These are phyloP conservation scores for Rotaria socialis DNA, from an alignment of 2,888 invertebrate genomes.

Conservation along the genomic window DNA sequence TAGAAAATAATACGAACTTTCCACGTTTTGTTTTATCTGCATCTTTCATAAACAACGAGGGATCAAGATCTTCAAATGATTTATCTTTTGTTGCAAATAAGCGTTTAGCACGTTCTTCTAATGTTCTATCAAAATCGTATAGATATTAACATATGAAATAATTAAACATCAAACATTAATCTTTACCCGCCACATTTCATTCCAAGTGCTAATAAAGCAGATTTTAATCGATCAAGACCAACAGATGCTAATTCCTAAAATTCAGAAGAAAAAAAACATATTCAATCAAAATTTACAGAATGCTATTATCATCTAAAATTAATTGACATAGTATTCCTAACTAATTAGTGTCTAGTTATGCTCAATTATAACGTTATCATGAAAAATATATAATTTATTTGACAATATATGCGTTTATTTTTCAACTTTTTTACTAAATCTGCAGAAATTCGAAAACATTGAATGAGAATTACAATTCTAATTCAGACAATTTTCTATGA, in stretches of 20 bases:
- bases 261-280: no score
- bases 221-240: conserved; percentile 91
- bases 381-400: no score
- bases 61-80: conserved; percentile 78
- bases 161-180: conserved; percentile 49
- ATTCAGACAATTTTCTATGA: no score
- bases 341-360: no score
- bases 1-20: conserved; percentile 50
- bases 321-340: no score
- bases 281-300: no score
- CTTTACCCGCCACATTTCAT: conserved; percentile 87
- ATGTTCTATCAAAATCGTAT: conserved; percentile 62
- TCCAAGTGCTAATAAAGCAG: conserved; percentile 88
- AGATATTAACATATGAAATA: conserved; percentile 16
- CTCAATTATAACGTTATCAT: no score
- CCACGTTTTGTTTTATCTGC: conserved; percentile 54
- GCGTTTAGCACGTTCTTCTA: conserved; percentile 92
- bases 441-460: no score
- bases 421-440: no score
- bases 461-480: no score
- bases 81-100: conserved; percentile 74
- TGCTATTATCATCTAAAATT: no score
- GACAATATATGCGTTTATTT: no score
- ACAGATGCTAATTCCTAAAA: conserved; percentile 87
- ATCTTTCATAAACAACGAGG: conserved; percentile 79